Percentiles rank a stretch among this genome's conserved stretches.
Conservation (phyloP, 2,113 vertebrate species). For the Rhinopithecus roxellana region DNA sequence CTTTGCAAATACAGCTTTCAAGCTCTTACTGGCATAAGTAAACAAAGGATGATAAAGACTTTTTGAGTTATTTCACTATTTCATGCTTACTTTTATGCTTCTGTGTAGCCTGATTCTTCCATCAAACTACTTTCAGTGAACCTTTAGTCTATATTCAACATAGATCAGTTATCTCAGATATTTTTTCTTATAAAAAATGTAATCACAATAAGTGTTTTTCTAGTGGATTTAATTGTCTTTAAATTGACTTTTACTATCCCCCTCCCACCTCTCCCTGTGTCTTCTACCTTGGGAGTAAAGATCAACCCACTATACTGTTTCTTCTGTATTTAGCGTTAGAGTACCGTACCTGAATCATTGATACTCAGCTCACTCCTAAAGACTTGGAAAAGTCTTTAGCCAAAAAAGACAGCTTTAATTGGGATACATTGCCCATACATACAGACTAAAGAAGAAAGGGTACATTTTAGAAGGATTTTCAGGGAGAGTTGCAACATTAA, state of each 20-base stretch:
- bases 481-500: slow-evolving; percentile 1
- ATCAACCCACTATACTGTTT: not conserved
- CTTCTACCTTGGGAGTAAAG: not conserved
- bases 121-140: not conserved
- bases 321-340: not conserved
- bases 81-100: not conserved
- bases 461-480: slow-evolving; percentile 13
- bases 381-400: not conserved
- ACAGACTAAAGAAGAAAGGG: not conserved
- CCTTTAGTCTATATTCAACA: slow-evolving; percentile 22
- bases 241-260: not conserved
- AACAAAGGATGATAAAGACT: slow-evolving; percentile 44
- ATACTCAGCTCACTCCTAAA: not conserved
- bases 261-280: not conserved
- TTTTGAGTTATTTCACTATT: slow-evolving; percentile 40
- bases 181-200: not conserved
- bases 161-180: not conserved
- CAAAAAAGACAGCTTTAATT: not conserved
- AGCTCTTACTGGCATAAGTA: slow-evolving; percentile 46
- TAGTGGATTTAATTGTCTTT: slow-evolving; percentile 25
- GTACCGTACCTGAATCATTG: not conserved
- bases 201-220: not conserved
- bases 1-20: slow-evolving; percentile 49
- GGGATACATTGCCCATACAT: not conserved
- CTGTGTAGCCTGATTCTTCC: not conserved